phyloP scores from a whole-genome alignment of 2,888 invertebrate species.

The Poecilus cupreus region DNA sequence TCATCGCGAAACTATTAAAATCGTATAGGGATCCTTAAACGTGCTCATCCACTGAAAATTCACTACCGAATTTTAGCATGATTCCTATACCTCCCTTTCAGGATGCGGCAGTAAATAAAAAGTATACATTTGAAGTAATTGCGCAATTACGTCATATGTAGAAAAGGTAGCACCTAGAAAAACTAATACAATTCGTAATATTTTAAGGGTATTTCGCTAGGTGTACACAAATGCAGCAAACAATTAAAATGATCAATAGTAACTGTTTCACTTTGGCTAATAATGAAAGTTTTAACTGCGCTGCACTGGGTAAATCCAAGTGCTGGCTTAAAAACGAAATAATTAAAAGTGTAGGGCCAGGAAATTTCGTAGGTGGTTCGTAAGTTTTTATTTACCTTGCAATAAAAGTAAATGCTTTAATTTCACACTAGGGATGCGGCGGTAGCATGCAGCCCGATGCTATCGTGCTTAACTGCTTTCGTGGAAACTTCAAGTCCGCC shows the following conservation, averaged over 20 bases:
- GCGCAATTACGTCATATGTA: no score
- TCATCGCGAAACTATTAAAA: no score
- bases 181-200: no score
- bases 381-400: constrained; percentile 32
- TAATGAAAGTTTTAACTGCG: constrained; percentile 5
- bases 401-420: constrained; percentile 43
- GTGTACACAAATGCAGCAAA: no score
- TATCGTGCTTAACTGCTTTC: constrained; percentile 40
- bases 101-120: no score
- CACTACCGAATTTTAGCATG: no score
- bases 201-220: no score
- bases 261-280: not conserved
- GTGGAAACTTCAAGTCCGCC: constrained; percentile 44
- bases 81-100: no score
- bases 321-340: not conserved
- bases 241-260: not conserved
- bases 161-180: no score
- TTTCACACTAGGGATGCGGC: constrained; percentile 11
- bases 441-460: constrained; percentile 14
- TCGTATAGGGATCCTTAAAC: no score
- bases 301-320: not conserved
- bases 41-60: no score
- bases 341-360: not conserved
- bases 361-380: constrained; percentile 12
- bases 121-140: no score